Percentiles rank a stretch among this genome's conserved stretches.
Conservation (phyloP, 2,888 invertebrate genomes). For the Aplocera efformata region DNA sequence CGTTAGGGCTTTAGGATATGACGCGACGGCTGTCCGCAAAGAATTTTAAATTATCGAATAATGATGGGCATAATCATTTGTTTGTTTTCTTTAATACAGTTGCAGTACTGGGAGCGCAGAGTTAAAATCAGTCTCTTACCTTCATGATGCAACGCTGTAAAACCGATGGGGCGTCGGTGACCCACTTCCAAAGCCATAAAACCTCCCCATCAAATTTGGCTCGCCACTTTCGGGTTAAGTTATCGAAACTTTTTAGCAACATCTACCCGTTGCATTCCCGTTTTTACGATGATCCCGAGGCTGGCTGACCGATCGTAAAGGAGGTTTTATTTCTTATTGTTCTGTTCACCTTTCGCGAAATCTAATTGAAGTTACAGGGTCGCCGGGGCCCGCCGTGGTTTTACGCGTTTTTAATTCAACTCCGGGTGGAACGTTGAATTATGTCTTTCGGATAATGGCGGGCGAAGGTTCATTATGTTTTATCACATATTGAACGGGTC, state of each 20-base stretch:
- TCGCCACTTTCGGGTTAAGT: conserved; percentile 52
- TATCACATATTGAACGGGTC: conserved; percentile 54
- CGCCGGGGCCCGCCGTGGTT: conserved; percentile 51
- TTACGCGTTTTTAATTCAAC: conserved; percentile 77
- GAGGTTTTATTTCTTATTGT: conserved; percentile 79
- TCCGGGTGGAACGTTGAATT: conserved; percentile 57
- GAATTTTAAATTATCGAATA: too few relatives aligned
- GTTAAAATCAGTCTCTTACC: conserved; percentile 11
- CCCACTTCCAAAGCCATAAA: conserved; percentile 65
- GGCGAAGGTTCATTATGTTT: conserved; percentile 64
- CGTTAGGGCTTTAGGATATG: conserved; percentile 3
- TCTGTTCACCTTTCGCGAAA: conserved; percentile 78
- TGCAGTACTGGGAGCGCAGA: conserved; percentile 31
- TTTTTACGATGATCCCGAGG: conserved; percentile 27
- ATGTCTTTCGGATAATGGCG: conserved; percentile 55
- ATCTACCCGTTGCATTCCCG: conserved; percentile 70
- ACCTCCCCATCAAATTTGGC: conserved; percentile 63
- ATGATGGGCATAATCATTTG: too few relatives aligned
- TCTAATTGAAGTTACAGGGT: conserved; percentile 65
- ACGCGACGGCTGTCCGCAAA: too few relatives aligned
- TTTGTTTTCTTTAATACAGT: conserved; percentile 14
- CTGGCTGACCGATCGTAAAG: conserved; percentile 73
- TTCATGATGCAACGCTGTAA: conserved; percentile 26
- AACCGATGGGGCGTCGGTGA: conserved; percentile 46
- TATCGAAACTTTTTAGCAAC: conserved; percentile 55